Evolutionary conservation across 2,888 invertebrate species (phyloP).

Genomic region (Apodemia zela): DNA sequence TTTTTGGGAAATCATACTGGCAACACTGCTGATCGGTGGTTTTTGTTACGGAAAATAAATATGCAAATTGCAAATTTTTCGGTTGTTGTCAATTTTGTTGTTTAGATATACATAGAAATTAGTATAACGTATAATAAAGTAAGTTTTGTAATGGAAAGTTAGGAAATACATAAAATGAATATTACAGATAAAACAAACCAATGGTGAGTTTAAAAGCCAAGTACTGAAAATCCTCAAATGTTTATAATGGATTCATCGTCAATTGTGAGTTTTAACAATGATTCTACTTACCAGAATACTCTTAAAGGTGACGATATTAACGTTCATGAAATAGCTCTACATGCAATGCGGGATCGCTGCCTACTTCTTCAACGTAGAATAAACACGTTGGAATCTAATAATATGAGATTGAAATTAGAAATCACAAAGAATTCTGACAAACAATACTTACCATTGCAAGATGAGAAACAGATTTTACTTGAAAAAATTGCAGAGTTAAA

Average conservation of each 20-base stretch:
- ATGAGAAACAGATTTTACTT: slow-evolving; percentile 75
- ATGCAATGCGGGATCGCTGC: slow-evolving; percentile 91
- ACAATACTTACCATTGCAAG: slow-evolving; percentile 52
- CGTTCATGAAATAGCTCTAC: slow-evolving; percentile 87
- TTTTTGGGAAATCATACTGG: no score
- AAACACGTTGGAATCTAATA: slow-evolving; percentile 86
- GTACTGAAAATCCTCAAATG: not conserved
- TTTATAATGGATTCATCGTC: slow-evolving; percentile 65
- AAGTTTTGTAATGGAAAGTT: no score
- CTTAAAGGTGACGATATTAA: slow-evolving; percentile 72
- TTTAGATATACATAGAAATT: no score
- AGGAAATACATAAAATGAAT: no score
- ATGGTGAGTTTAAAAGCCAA: no score
- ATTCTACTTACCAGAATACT: slow-evolving; percentile 66
- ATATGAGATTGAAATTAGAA: slow-evolving; percentile 80
- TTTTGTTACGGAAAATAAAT: no score
- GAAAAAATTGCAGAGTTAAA: slow-evolving; percentile 84
- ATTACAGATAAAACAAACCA: no score
- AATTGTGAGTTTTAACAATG: slow-evolving; percentile 72
- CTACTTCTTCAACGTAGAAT: slow-evolving; percentile 86
- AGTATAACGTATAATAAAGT: no score
- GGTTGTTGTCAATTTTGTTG: no score
- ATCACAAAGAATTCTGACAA: slow-evolving; percentile 49
- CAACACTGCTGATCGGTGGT: no score
- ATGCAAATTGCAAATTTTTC: no score